Base-by-base conservation (phyloP, 2,888 invertebrate genomes). In the Pseudococcus viburni region DNA sequence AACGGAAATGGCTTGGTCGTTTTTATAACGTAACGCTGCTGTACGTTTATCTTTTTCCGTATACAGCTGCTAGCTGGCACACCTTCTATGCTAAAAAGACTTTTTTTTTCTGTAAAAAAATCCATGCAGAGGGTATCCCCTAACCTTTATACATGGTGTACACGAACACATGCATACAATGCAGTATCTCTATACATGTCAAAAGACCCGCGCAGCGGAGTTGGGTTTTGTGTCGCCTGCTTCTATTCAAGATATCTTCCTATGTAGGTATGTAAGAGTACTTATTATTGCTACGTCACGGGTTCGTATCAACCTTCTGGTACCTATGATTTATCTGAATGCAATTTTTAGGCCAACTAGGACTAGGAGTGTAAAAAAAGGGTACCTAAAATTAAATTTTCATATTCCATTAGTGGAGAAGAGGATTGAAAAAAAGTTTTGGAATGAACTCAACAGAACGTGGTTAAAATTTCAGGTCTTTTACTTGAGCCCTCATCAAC, bases 1-100 rank as follows among this genome's bases (percentile, higher is more conserved):
- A 64, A 64, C 64, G 64, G 64, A 64, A 64, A 64, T 64, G 22
- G 64, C 64, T 64, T 64, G 19, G 64, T 64, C 64, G 64, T 64
- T 64, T 64, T 64, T 64, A 64, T 64, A 64, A 19, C 7, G 19
- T 22, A 33, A 33, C 26, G 26, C 1, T 33, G 26, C 26, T 33
- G 64, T 64, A 64, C 19, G 64, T 64, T 64, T 22, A 64, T 64
- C 64, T 64, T 64, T 64, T 22, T 64, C 64, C 64, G 64, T 64
- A 22, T 64, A 17, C 19, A 9, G 64, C 19, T 51, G 51, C 51
- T 51, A 51, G 51, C 19, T 59, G 64, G 22, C 22, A 64, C 22
- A 64, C 64, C 22, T 64, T 64, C 64, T 64, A 64, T 64, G 64
- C 64, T 22, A 64, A 64, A 64, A 64, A 64, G 64, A 11, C 64